These are phyloP conservation scores for Leontopithecus rosalia DNA, from an alignment of 2,797 vertebrate genomes.

Conservation along the genomic window DNA sequence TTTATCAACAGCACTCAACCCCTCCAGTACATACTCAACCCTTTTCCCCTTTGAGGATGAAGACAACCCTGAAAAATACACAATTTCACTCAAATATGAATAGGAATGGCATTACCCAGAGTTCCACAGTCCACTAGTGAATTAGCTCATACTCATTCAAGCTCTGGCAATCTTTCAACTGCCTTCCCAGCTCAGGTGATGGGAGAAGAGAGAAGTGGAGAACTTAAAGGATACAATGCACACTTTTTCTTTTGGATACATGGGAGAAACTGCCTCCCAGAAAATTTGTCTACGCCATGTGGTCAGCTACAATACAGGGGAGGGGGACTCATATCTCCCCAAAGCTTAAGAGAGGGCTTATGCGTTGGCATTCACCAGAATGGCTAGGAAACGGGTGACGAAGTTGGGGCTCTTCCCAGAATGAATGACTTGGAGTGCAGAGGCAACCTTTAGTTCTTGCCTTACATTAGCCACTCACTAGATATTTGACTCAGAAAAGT, in stretches of 20 bases:
- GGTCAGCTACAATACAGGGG: no score
- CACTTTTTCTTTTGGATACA: background rate
- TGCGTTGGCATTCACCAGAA: background rate
- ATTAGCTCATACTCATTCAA: background rate
- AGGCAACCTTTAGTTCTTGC: background rate
- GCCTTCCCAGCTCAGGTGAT: background rate
- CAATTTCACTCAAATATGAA: slow-evolving; percentile 41
- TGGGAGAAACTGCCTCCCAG: background rate
- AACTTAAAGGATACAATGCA: background rate
- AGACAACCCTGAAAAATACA: background rate
- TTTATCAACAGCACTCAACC: background rate
- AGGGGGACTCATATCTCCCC: background rate
- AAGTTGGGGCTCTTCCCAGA: background rate
- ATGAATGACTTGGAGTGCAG: background rate
- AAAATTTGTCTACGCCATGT: background rate
- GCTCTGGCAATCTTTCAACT: background rate
- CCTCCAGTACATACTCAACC: background rate
- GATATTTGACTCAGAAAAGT: background rate
- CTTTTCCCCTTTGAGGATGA: background rate
- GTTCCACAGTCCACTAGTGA: background rate
- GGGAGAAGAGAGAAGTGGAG: background rate
- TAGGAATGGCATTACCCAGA: background rate
- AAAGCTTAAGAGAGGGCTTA: background rate
- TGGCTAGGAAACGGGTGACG: background rate
- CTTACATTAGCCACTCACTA: background rate